A percentile compares a stretch with the other conserved stretches of the same genome.
Conservation (phyloP, 2,797 vertebrate species). For the Streptopelia turtur region DNA sequence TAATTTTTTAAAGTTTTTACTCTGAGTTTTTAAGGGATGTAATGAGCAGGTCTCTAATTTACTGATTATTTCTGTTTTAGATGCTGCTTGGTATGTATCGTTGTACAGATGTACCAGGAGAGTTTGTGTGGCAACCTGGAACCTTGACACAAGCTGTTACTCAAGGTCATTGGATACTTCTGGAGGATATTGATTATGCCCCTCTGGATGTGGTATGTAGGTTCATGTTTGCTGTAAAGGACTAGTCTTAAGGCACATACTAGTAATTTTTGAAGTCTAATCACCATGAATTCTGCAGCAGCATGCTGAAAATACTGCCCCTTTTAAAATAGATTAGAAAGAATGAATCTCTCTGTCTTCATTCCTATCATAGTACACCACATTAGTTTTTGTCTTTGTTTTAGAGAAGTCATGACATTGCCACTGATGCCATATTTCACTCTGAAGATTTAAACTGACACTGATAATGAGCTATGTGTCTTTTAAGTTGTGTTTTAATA, state of each 20-base stretch:
- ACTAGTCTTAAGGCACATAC: rapidly evolving
- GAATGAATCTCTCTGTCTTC: neutral
- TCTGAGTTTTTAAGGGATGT: neutral
- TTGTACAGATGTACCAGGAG: slow-evolving; percentile 95
- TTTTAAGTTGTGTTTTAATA: neutral
- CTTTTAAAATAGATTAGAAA: neutral
- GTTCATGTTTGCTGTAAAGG: neutral
- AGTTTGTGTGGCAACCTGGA: slow-evolving; percentile 97
- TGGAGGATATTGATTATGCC: slow-evolving; percentile 97
- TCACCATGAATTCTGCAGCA: neutral
- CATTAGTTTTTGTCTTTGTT: neutral
- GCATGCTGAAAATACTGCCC: neutral
- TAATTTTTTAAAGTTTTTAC: neutral
- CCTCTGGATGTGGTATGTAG: slow-evolving; percentile 92
- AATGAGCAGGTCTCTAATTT: neutral
- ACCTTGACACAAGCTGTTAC: slow-evolving; percentile 92
- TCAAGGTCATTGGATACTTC: slow-evolving; percentile 92
- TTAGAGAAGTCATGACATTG: neutral
- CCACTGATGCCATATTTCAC: neutral
- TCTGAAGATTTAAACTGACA: neutral
- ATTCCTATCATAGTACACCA: rapidly evolving
- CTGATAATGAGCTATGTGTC: neutral
- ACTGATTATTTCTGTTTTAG: slow-evolving; percentile 64
- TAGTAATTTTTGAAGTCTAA: neutral
- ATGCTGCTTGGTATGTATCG: slow-evolving; percentile 96